Conservation (phyloP, 2,797 vertebrate species). For the Argya squamiceps region DNA sequence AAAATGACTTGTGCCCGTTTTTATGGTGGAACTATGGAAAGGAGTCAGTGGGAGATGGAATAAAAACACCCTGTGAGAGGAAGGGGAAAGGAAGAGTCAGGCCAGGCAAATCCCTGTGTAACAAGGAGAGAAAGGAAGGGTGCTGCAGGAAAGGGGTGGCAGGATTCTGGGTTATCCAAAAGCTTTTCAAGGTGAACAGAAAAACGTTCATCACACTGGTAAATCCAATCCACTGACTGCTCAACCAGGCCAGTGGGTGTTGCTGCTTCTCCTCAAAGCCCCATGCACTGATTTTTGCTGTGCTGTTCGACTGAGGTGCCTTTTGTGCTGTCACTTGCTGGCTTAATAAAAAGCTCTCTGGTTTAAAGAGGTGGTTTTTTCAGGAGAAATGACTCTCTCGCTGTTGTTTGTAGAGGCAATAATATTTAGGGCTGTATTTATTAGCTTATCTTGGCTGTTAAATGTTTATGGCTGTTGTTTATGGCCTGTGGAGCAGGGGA, state of each 20-base stretch:
- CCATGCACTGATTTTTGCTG: neutral
- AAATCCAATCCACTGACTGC: neutral
- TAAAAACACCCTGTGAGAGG: neutral
- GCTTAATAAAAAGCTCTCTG: constrained; percentile 46
- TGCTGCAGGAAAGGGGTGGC: neutral
- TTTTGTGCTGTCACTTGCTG: constrained; percentile 31
- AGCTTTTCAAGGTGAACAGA: neutral
- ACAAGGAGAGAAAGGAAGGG: neutral
- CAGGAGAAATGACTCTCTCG: neutral
- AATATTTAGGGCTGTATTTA: constrained; percentile 71
- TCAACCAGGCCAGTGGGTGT: neutral
- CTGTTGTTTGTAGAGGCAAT: constrained; percentile 41
- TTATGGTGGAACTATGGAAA: neutral
- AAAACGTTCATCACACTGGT: neutral
- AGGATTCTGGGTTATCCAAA: neutral
- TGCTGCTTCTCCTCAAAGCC: neutral
- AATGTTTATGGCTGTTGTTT: constrained; percentile 70
- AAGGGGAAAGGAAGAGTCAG: neutral
- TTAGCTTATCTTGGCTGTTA: constrained; percentile 69
- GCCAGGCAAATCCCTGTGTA: neutral
- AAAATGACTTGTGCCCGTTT: neutral
- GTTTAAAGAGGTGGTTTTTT: neutral
- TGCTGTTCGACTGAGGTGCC: neutral
- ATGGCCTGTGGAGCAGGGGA: constrained; percentile 43
- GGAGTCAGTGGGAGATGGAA: neutral